Percentiles rank a stretch among this genome's conserved stretches.
Evolutionary conservation across 2,888 invertebrate genomes (phyloP).

Genomic region (Bimastos eiseni): DNA sequence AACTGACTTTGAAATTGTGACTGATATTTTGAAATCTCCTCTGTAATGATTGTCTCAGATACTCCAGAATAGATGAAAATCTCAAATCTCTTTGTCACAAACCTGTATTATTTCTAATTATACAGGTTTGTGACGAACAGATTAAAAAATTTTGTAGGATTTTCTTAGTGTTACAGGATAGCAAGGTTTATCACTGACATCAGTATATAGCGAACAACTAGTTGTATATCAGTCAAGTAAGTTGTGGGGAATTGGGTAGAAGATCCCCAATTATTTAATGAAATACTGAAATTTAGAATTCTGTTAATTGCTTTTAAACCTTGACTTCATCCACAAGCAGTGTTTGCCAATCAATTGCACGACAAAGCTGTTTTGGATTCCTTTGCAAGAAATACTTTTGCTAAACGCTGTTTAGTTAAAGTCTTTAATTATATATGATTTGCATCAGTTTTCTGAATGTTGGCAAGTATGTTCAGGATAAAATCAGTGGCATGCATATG

Average conservation of each 20-base stretch:
- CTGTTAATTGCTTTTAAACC: not conserved
- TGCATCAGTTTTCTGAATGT: not conserved
- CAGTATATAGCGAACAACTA: no score
- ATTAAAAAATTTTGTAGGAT: no score
- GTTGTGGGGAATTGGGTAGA: not conserved
- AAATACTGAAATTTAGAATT: not conserved
- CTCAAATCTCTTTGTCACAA: not conserved
- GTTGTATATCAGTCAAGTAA: no score
- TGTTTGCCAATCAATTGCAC: no score
- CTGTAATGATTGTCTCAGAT: not conserved
- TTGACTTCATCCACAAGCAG: not conserved
- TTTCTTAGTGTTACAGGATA: no score
- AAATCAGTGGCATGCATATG: not conserved
- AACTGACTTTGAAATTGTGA: not conserved
- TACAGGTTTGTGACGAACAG: no score
- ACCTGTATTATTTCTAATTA: not conserved
- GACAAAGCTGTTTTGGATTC: not conserved
- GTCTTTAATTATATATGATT: not conserved
- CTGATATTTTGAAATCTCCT: conserved; percentile 10
- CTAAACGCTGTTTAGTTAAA: not conserved
- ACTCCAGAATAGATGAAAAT: not conserved
- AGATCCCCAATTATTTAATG: not conserved
- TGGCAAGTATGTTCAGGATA: not conserved
- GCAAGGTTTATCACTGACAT: not conserved
- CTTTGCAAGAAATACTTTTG: not conserved